These are phyloP conservation scores for Xenopus tropicalis DNA, from an alignment of 2,113 vertebrate species.

Conservation along the genomic window UCB_Xtro_10.0 CM004450.2:50871501-50872000, in stretches of 20 bases:
- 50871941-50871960: neutral
- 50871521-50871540: too few relatives aligned
- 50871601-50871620: too few relatives aligned
- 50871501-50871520: neutral
- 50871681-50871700: conserved; percentile 12
- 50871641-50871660: neutral
- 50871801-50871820: too few relatives aligned
- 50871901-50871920: conserved; percentile 8
- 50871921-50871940: neutral
- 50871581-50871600: too few relatives aligned
- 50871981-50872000: neutral
- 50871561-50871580: too few relatives aligned
- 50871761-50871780: neutral
- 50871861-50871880: neutral
- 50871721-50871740: neutral
- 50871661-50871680: neutral
- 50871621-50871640: too few relatives aligned
- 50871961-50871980: too few relatives aligned
- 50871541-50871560: too few relatives aligned
- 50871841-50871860: neutral
- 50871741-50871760: neutral
- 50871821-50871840: too few relatives aligned
- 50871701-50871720: neutral
- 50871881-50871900: too few relatives aligned
- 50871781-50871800: neutral